A percentile compares a stretch with the other conserved stretches of the same genome.
Evolutionary conservation across 2,888 invertebrate species (phyloP).

Genomic region (Epistrophe grossulariae): DNA sequence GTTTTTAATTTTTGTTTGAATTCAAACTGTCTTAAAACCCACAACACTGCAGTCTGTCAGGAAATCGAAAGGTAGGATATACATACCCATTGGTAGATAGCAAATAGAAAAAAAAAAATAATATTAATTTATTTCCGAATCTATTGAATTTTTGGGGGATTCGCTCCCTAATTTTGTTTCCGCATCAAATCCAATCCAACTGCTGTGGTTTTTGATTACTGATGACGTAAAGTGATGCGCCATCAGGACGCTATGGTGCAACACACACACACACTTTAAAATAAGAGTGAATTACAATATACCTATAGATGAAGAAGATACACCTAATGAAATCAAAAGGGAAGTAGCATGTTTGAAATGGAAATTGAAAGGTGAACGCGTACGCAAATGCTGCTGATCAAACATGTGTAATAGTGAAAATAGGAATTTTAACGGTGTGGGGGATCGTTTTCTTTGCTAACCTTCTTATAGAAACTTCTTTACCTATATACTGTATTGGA

Average conservation of each 20-base stretch:
- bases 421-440: conserved; percentile 8
- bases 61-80: conserved; percentile 52
- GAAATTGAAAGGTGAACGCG: conserved; percentile 42
- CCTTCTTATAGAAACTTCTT: background rate
- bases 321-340: conserved; percentile 71
- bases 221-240: conserved; percentile 31
- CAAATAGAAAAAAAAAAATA: background rate
- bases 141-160: conserved; percentile 20
- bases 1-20: conserved; percentile 1
- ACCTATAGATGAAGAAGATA: conserved; percentile 24
- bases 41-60: conserved; percentile 39
- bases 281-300: conserved; percentile 57
- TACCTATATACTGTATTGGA: background rate
- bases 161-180: conserved; percentile 7
- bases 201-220: conserved; percentile 51
- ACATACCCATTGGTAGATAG: background rate
- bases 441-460: background rate
- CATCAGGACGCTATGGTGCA: conserved; percentile 51
- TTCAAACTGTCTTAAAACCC: background rate
- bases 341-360: conserved; percentile 24
- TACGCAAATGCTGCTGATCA: conserved; percentile 6
- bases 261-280: conserved; percentile 26
- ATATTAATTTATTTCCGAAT: conserved; percentile 40
- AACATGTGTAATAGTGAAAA: conserved; percentile 9
- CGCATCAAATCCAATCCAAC: conserved; percentile 56